Base-by-base conservation (phyloP, 53 echinoderm and acorn worm species). In the Crossaster papposus region DNA sequence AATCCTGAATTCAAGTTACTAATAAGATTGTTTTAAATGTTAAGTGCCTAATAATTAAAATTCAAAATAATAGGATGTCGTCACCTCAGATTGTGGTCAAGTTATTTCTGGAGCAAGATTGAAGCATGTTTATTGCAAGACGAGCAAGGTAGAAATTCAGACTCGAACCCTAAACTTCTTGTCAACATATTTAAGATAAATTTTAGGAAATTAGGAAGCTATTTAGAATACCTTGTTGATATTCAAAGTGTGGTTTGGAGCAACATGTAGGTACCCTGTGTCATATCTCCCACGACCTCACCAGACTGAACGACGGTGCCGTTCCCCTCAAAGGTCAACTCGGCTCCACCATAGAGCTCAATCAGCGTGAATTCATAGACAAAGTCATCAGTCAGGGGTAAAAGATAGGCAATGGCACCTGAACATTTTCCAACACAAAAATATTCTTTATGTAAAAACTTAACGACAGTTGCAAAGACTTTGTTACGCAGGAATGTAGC, bases 311-410 rank as follows among this genome's bases (percentile, higher is more conserved):
- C 93, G 23, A 79, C 37, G 15, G 94, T 96, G 22, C 77, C 79
- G 64, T 94, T 93, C 3, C 94, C 92, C 71, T 71, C 89, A 80
- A 96, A 89, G 33, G 94, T 92, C 73, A 96, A 83, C 70, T 92
- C 85, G 15, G 94, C 96, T 18, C 91, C 93, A 33, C 96, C 96
- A n/a, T 96, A 91, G 81, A 96, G 83, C 85, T 94, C 93, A 79
- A 96, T 93, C 77, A 91, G 90, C 2, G 96, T 96, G 81, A 96
- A 94, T 31, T 88, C 89, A 65, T 96, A 93, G 34, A 38, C 77
- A 51, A 91, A 89, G 54, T 88, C 86, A 8, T 90, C 89, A 29
- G 30, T 51, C 14, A 84, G 72, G 30, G 94, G 90, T 32, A 93
- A 68, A 36, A 96, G 88, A 30, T 92, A 96, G 3, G 96, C 96